Conservation (phyloP, 2,888 invertebrate genomes). For the Tupiocoris notatus region DNA sequence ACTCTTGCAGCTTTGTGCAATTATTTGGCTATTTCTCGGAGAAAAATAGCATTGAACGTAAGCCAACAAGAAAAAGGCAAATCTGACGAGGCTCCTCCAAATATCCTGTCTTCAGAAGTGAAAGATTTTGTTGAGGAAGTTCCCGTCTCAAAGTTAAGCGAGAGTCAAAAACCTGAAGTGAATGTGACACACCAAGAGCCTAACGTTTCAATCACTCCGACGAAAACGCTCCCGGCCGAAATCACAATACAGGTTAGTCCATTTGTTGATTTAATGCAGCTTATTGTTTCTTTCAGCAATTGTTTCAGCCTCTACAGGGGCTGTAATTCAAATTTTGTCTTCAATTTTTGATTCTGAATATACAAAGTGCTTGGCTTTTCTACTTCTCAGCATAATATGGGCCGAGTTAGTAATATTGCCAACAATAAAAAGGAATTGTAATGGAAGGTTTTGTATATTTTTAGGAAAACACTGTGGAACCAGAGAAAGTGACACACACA, state of each 20-base stretch:
- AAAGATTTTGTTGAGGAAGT: background rate
- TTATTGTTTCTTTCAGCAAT: too few species aligned
- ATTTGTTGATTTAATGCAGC: too few species aligned
- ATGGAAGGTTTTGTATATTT: too few species aligned
- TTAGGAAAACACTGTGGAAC: too few species aligned
- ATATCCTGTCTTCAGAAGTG: background rate
- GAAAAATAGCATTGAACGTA: slow-evolving; percentile 19
- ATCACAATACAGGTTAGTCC: slow-evolving; percentile 34
- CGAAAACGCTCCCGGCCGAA: slow-evolving; percentile 53
- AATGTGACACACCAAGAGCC: slow-evolving; percentile 5
- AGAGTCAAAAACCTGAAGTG: slow-evolving; percentile 1
- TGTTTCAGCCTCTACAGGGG: too few species aligned
- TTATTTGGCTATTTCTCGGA: slow-evolving; percentile 55
- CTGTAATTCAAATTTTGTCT: too few species aligned
- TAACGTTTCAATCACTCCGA: slow-evolving; percentile 54
- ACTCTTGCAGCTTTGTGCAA: slow-evolving; percentile 78
- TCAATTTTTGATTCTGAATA: too few species aligned
- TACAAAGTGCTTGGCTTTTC: too few species aligned
- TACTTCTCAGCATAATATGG: too few species aligned
- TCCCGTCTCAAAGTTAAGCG: background rate
- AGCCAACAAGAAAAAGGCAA: slow-evolving; percentile 17
- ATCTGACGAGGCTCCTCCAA: background rate
- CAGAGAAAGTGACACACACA: too few species aligned
- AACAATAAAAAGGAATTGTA: too few species aligned
- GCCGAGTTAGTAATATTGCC: too few species aligned